These are phyloP conservation scores for Mellilla xanthometata DNA, from an alignment of 2,888 invertebrate genomes.

Conservation along the genomic window DNA sequence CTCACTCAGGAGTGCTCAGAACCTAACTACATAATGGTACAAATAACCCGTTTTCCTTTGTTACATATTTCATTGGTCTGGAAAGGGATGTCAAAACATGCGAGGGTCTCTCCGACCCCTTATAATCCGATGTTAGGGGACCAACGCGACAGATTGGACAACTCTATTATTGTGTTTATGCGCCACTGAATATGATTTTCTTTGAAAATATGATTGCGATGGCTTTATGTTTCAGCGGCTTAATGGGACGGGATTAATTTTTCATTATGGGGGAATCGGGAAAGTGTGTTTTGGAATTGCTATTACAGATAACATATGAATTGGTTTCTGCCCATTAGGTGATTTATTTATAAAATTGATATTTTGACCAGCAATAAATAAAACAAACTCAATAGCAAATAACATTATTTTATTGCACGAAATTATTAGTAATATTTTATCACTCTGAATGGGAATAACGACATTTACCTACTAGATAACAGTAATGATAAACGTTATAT, in stretches of 20 bases:
- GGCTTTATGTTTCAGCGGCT: slow-evolving; percentile 4
- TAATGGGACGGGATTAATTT: slow-evolving; percentile 21
- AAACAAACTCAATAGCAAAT: no score
- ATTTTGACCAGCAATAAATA: no score
- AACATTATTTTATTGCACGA: no score
- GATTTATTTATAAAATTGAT: no score
- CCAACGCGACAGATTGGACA: slow-evolving; percentile 38
- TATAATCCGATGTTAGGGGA: slow-evolving; percentile 47
- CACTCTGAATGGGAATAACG: no score
- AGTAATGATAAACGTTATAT: no score
- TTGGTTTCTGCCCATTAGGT: no score
- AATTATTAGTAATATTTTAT: no score
- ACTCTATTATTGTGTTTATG: slow-evolving; percentile 30
- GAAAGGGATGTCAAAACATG: slow-evolving; percentile 52
- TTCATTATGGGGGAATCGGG: background rate
- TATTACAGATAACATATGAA: no score
- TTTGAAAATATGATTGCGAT: slow-evolving; percentile 30
- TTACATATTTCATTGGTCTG: slow-evolving; percentile 70
- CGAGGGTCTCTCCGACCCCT: slow-evolving; percentile 53
- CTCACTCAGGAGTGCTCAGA: slow-evolving; percentile 51
- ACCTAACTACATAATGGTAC: slow-evolving; percentile 49
- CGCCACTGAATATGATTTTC: slow-evolving; percentile 28
- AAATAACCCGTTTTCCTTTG: slow-evolving; percentile 63
- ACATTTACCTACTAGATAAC: no score
- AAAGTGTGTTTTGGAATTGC: background rate